Base-by-base conservation (phyloP, 2,797 vertebrate genomes). In the Enteromius mattozi region DNA sequence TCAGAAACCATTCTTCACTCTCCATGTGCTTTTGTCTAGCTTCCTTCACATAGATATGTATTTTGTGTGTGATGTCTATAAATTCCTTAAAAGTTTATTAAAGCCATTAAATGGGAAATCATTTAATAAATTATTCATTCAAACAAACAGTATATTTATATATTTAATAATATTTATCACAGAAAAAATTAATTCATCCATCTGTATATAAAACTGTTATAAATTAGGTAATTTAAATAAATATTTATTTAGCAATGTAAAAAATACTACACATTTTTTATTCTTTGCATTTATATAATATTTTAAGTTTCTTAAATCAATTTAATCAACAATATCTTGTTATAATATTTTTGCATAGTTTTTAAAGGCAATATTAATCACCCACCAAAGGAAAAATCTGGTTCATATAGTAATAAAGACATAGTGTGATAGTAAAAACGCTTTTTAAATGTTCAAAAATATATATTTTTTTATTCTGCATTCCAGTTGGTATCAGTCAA, bases 1-100 rank as follows among this genome's bases (percentile, higher is more conserved):
- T 81, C 70, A 80, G 17, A 85, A 74, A 33, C 35, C 6, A 30
- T 19, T 51, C 33, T 1, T 81, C 63, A 12, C 16, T 69, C 45
- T 66, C 4, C 21, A 19, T 84, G 65, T 63, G 42, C 30, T 33
- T 30, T 65, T 65, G 61, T 30, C 14, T 49, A 19, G 47, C 30
- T 51, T 63, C 79, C 19, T 9, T 14, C 19, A 79, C 19, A 27
- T 35, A 76, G 30, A 56, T 61, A 1, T 24, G 24, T 12, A 0
- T 61, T 42, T 42, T 78, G 54, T 45, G 37, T 61, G 49, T 37
- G 45, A 74, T 51, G 17, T 74, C 5, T 51, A 6, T 74, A 13
- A 3, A n/a, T n/a, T n/a, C n/a, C n/a, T 42, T 7, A 30, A 72
- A 72, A 5, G 10, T 5, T 51, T 4, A 33, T 30, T 13, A 75